A percentile compares a stretch with the other conserved stretches of the same genome.
phyloP scores from a whole-genome alignment of 2,888 invertebrate species.

The Polia nebulosa region DNA sequence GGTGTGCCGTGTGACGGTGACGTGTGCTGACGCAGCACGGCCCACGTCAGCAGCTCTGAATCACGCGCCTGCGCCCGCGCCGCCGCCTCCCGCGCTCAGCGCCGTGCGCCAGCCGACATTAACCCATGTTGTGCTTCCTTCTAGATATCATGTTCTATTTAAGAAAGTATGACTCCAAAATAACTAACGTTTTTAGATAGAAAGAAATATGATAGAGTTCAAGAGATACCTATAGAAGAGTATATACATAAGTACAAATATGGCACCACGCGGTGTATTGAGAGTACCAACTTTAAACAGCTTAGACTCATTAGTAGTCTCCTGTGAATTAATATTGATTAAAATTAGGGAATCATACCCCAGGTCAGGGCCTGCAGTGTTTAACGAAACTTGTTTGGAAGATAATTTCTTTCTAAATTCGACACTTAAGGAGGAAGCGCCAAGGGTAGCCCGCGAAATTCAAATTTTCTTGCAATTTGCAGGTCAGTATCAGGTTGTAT shows the following conservation, averaged over 20 bases:
- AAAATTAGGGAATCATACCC: neutral
- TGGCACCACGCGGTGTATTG: neutral
- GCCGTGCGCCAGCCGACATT: constrained; percentile 26
- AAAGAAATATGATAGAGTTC: neutral
- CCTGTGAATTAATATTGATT: neutral
- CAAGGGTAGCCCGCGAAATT: too few relatives aligned
- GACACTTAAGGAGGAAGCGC: too few relatives aligned
- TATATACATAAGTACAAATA: neutral
- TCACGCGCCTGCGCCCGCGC: constrained; percentile 79
- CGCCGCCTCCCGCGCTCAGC: constrained; percentile 61
- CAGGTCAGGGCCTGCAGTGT: neutral
- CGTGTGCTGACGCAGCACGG: constrained; percentile 82
- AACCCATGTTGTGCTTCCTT: constrained; percentile 39
- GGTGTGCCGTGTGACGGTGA: constrained; percentile 82
- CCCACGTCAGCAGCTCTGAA: constrained; percentile 85
- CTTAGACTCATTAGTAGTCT: neutral
- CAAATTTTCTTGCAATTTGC: too few relatives aligned
- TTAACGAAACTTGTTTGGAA: neutral
- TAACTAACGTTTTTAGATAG: neutral
- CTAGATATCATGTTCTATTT: constrained; percentile 25
- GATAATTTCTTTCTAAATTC: neutral
- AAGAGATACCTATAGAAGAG: neutral
- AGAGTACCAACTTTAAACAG: neutral
- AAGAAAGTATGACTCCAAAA: neutral
- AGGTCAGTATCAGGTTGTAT: too few relatives aligned